phyloP scores from a whole-genome alignment of 2,888 invertebrate species.

The Diploptera punctata region DNA sequence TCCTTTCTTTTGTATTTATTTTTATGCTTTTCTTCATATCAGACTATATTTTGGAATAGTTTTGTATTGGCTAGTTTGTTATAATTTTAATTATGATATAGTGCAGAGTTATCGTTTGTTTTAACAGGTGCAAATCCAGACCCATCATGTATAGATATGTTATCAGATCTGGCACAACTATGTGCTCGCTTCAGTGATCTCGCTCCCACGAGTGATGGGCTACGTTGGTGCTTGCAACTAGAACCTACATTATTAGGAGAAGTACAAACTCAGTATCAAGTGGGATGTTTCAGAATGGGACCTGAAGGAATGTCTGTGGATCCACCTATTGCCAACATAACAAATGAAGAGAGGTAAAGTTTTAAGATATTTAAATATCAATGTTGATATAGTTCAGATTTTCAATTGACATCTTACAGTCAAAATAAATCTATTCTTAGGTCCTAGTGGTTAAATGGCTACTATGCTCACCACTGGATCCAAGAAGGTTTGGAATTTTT shows the following conservation, averaged over 20 bases:
- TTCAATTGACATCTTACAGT: too few species aligned
- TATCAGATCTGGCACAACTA: conserved; percentile 74
- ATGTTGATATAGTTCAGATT: too few species aligned
- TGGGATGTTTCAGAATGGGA: conserved; percentile 59
- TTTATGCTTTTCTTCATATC: too few species aligned
- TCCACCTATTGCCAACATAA: conserved; percentile 24
- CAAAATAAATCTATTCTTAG: too few species aligned
- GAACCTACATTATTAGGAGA: conserved; percentile 71
- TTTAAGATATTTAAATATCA: too few species aligned
- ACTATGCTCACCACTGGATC: too few species aligned
- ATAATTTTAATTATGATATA: neutral
- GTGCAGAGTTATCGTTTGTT: neutral
- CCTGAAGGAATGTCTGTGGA: conserved; percentile 51
- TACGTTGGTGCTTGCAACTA: conserved; percentile 70
- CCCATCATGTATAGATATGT: conserved; percentile 70
- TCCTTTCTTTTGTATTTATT: too few species aligned
- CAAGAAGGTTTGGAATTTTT: too few species aligned
- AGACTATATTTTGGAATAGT: too few species aligned
- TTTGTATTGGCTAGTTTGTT: neutral
- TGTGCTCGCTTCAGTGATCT: conserved; percentile 73
- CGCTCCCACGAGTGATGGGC: conserved; percentile 63
- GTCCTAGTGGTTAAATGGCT: too few species aligned
- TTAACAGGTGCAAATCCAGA: conserved; percentile 64
- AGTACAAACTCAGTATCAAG: conserved; percentile 59
- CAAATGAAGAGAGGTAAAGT: too few species aligned